These are phyloP conservation scores for Cydia pomonella DNA, from an alignment of 1,140 invertebrate species.

Conservation along the genomic window DNA sequence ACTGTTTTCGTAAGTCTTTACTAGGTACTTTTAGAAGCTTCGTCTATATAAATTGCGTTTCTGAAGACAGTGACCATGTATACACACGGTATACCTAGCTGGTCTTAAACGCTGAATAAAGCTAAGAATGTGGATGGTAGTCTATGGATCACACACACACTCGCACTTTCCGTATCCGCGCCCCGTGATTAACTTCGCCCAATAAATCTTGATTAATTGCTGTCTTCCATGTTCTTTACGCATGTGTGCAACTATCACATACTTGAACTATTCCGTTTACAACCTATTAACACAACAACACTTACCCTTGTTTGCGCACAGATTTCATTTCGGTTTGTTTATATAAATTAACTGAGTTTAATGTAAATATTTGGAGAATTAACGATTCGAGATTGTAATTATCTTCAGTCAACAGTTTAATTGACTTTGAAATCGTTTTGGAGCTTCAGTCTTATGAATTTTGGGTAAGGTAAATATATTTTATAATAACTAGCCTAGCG, in stretches of 20 bases:
- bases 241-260: conserved; percentile 37
- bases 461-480: background rate
- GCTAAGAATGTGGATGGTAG: no score
- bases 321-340: conserved; percentile 28
- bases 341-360: conserved; percentile 13
- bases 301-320: conserved; percentile 4
- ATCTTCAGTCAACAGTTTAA: background rate
- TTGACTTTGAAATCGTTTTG: background rate
- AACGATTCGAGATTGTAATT: conserved; percentile 11
- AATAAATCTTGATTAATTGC: conserved; percentile 65
- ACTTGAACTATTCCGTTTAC: conserved; percentile 33
- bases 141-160: background rate
- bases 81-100: no score
- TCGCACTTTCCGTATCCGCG: background rate
- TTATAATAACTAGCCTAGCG: background rate
- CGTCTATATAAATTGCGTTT: no score
- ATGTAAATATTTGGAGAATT: conserved; percentile 27
- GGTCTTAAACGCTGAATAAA: no score
- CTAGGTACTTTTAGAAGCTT: no score
- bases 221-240: conserved; percentile 33
- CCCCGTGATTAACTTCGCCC: conserved; percentile 45
- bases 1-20: no score
- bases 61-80: no score
- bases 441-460: background rate
- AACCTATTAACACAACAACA: conserved; percentile 23